Percentiles rank a stretch among this genome's conserved stretches.
Evolutionary conservation across 2,797 vertebrate species (phyloP).

Genomic region (Todus mexicanus): DNA sequence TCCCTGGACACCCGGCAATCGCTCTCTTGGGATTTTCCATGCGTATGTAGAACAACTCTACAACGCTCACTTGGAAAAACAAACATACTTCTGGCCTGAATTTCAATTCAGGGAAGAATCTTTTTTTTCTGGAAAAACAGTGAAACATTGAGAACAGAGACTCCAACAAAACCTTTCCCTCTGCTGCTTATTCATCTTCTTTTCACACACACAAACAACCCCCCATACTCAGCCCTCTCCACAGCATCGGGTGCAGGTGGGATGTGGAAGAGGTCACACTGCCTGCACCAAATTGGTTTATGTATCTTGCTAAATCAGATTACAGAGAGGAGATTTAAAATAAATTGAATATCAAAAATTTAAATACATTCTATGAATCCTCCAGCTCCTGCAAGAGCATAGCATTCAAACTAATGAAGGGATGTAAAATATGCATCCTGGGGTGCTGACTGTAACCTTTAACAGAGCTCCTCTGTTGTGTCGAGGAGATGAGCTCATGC

Average conservation of each 20-base stretch:
- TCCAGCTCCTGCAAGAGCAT: slow-evolving; percentile 10
- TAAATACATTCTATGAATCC: slow-evolving; percentile 9
- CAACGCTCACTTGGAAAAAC: background rate
- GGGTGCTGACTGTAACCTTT: background rate
- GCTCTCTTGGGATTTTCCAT: background rate
- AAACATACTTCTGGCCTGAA: background rate
- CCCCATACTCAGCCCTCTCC: background rate
- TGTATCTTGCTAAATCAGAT: background rate
- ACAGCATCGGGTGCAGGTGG: background rate
- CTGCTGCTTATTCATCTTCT: background rate
- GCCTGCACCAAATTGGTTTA: background rate
- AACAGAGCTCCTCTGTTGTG: background rate
- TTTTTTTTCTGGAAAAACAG: background rate
- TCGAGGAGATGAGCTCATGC: background rate
- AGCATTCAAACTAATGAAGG: background rate
- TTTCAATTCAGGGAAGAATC: background rate
- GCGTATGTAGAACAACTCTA: background rate
- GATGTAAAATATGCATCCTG: slow-evolving; percentile 19
- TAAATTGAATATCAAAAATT: slow-evolving; percentile 63
- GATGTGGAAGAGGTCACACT: background rate
- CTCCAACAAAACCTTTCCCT: background rate
- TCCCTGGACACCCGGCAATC: background rate
- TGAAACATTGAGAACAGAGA: background rate
- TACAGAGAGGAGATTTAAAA: background rate
- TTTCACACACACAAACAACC: background rate